These are phyloP conservation scores for Lepus townsendii DNA, from an alignment of 2,797 vertebrate genomes.

Conservation along the genomic window DNA sequence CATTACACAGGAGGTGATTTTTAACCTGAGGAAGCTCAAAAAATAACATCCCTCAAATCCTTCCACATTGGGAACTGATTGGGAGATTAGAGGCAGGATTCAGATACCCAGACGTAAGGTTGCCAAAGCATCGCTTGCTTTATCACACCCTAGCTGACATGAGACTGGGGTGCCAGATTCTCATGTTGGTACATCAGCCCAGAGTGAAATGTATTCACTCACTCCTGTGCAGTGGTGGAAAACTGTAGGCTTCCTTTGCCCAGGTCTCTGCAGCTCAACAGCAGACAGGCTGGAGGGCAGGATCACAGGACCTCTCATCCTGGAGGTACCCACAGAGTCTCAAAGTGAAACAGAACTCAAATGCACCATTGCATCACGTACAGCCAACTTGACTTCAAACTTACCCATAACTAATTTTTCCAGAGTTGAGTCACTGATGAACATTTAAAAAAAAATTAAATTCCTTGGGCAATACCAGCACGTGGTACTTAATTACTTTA, in stretches of 20 bases:
- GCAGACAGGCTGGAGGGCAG: background rate
- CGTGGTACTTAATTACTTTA: constrained; percentile 61
- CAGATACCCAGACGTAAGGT: background rate
- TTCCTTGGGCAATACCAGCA: constrained; percentile 22
- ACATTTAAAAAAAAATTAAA: constrained; percentile 3
- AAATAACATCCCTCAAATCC: background rate
- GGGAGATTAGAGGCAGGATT: background rate
- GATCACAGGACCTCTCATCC: too few species aligned
- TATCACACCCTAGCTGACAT: background rate
- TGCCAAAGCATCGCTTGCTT: background rate
- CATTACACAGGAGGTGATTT: background rate
- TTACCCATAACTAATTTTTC: background rate
- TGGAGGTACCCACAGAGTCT: background rate
- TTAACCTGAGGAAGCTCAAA: background rate
- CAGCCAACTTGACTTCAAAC: background rate
- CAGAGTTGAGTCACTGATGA: constrained; percentile 51
- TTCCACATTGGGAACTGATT: background rate
- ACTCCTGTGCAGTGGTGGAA: background rate
- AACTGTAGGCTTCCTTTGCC: background rate
- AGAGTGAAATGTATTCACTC: background rate
- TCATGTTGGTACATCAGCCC: background rate
- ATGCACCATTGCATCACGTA: background rate
- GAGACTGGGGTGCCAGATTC: background rate
- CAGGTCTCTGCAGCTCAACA: background rate
- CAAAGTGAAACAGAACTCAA: background rate